Percentiles rank a stretch among this genome's conserved stretches.
phyloP scores from a whole-genome alignment of 2,888 invertebrate species.

The Rutpela maculata region DNA sequence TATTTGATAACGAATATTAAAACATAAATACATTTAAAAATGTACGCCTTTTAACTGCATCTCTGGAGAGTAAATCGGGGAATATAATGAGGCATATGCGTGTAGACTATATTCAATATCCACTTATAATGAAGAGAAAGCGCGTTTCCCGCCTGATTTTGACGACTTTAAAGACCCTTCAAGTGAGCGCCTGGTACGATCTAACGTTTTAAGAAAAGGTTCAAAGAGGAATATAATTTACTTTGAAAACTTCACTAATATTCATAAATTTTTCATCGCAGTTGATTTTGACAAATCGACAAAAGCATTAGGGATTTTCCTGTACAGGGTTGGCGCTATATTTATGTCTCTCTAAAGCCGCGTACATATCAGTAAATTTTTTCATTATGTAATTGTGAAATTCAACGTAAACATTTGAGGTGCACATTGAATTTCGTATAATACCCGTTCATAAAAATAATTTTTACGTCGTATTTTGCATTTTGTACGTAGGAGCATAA shows the following conservation, averaged over 20 bases:
- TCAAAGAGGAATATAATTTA: slow-evolving; percentile 52
- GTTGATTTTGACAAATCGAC: slow-evolving; percentile 69
- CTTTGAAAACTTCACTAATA: slow-evolving; percentile 56
- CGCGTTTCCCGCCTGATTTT: slow-evolving; percentile 56
- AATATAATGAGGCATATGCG: slow-evolving; percentile 56
- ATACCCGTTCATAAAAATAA: too few species aligned
- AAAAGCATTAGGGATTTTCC: slow-evolving; percentile 56
- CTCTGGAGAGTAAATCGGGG: slow-evolving; percentile 45
- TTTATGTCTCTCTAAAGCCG: too few species aligned
- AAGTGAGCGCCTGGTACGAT: slow-evolving; percentile 54
- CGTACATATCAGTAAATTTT: too few species aligned
- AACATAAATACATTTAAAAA: slow-evolving; percentile 26
- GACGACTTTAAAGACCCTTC: slow-evolving; percentile 57
- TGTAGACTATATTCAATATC: slow-evolving; percentile 52
- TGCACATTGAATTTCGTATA: too few species aligned
- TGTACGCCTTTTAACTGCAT: slow-evolving; percentile 46
- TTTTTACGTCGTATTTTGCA: too few species aligned
- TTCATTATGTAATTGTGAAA: too few species aligned
- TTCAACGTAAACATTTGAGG: too few species aligned
- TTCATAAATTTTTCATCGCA: slow-evolving; percentile 57
- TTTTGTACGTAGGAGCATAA: too few species aligned
- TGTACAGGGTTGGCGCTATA: slow-evolving; percentile 25
- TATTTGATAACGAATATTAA: background rate
- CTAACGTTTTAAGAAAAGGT: slow-evolving; percentile 47
- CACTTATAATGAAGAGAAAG: slow-evolving; percentile 56